Percentiles rank a stretch among this genome's conserved stretches.
phyloP scores from a whole-genome alignment of 1,140 invertebrate genomes.

The Neodiprion lecontei region DNA sequence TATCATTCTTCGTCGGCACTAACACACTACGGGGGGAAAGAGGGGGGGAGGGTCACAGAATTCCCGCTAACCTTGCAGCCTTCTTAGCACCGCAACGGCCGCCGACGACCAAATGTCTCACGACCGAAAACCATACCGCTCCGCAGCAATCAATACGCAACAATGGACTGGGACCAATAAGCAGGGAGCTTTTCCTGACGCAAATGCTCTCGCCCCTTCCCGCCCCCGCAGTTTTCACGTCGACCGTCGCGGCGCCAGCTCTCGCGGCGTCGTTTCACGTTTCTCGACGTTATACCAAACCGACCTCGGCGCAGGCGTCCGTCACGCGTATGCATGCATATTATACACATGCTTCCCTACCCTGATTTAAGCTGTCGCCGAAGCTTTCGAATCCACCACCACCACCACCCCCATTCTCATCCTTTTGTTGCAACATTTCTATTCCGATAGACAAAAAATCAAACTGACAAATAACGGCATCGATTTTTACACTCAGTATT shows the following conservation, averaged over 20 bases:
- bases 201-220: conserved; percentile 28
- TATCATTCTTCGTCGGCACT: background rate
- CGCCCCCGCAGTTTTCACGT: background rate
- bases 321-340: background rate
- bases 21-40: conserved; percentile 16
- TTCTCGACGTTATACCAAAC: background rate
- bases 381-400: too few species aligned
- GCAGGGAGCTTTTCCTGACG: conserved; percentile 58
- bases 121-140: conserved; percentile 48
- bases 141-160: conserved; percentile 62
- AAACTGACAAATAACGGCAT: too few species aligned
- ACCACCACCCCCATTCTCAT: too few species aligned
- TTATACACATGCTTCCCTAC: too few species aligned
- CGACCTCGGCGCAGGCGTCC: background rate
- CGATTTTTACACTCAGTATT: too few species aligned
- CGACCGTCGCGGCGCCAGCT: conserved; percentile 10
- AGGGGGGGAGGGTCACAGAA: conserved; percentile 13
- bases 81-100: conserved; percentile 38
- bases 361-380: too few species aligned
- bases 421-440: too few species aligned
- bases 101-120: conserved; percentile 50
- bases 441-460: too few species aligned
- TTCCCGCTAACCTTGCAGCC: conserved; percentile 32
- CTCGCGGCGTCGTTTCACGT: background rate
- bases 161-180: conserved; percentile 62